A percentile compares a stretch with the other conserved stretches of the same genome.
Conservation (phyloP, 2,797 vertebrate genomes). For the Sciurus vulgaris region DNA sequence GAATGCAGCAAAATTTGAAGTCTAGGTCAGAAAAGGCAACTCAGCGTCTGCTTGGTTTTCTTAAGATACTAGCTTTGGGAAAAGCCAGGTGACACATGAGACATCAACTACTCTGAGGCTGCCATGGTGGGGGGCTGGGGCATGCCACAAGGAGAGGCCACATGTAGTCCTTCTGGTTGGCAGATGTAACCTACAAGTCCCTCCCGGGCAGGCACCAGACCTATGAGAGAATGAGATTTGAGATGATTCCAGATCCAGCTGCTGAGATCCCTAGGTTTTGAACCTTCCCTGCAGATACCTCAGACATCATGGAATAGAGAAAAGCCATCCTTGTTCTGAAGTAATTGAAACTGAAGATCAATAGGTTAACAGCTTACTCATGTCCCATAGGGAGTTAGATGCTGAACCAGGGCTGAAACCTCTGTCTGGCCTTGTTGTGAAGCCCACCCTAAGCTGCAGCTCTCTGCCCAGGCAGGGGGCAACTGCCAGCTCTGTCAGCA, state of each 20-base stretch:
- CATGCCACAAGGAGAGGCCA: not conserved
- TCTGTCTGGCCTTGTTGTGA: not conserved
- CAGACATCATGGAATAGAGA: not conserved
- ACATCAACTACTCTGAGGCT: not conserved
- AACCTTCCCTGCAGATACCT: not conserved
- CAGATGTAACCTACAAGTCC: not conserved
- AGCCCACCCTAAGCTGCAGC: not conserved
- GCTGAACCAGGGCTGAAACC: not conserved
- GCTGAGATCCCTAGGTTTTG: not conserved
- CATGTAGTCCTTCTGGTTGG: not conserved
- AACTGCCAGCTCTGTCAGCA: not conserved
- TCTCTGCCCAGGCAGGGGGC: accelerated
- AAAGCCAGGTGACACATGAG: not conserved
- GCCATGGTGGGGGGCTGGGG: not conserved
- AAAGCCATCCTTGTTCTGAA: not conserved
- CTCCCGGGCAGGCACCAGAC: not conserved
- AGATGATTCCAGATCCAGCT: not conserved
- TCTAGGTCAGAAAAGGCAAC: not conserved
- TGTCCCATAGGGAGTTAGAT: not conserved
- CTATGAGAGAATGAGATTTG: not conserved
- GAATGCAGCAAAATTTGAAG: not conserved
- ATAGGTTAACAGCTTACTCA: not conserved
- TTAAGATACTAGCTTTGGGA: not conserved
- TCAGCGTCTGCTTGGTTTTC: not conserved
- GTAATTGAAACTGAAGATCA: not conserved